Conservation (phyloP, 2,113 vertebrate genomes). For the Lethenteron camtschaticum region DNA sequence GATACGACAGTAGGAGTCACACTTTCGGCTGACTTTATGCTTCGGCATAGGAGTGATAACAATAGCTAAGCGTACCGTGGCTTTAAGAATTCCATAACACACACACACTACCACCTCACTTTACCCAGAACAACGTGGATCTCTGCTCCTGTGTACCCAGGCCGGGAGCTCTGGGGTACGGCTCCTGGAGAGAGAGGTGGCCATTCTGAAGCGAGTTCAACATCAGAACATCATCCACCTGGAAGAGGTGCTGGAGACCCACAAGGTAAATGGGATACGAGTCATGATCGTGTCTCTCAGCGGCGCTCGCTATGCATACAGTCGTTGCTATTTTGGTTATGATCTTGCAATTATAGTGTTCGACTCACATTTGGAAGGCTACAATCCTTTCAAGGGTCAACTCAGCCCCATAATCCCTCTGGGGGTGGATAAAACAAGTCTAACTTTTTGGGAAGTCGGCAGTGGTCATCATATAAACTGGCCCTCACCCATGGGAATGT, state of each 20-base stretch:
- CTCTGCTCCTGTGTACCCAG: slow-evolving; percentile 21
- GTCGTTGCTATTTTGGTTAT: background rate
- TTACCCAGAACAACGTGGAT: slow-evolving; percentile 5
- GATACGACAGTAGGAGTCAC: background rate
- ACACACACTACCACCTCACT: background rate
- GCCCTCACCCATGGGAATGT: too few relatives aligned
- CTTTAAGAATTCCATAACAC: background rate
- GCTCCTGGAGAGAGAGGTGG: slow-evolving; percentile 43
- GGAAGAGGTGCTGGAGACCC: slow-evolving; percentile 40
- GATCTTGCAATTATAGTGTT: background rate
- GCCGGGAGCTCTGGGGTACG: slow-evolving; percentile 40
- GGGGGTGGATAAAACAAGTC: too few relatives aligned
- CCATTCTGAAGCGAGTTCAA: slow-evolving; percentile 40
- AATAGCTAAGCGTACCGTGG: background rate
- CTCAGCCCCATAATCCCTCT: too few relatives aligned
- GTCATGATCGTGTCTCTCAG: too few relatives aligned
- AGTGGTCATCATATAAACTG: too few relatives aligned
- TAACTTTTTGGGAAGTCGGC: too few relatives aligned
- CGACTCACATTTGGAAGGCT: background rate
- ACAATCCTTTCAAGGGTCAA: background rate
- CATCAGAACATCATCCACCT: slow-evolving; percentile 46
- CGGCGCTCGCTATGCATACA: background rate
- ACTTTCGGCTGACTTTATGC: background rate
- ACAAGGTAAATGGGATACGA: slow-evolving; percentile 25
- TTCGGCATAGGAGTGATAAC: background rate